phyloP scores from a whole-genome alignment of 2,888 invertebrate species.

The Stegophylla sp. region DNA sequence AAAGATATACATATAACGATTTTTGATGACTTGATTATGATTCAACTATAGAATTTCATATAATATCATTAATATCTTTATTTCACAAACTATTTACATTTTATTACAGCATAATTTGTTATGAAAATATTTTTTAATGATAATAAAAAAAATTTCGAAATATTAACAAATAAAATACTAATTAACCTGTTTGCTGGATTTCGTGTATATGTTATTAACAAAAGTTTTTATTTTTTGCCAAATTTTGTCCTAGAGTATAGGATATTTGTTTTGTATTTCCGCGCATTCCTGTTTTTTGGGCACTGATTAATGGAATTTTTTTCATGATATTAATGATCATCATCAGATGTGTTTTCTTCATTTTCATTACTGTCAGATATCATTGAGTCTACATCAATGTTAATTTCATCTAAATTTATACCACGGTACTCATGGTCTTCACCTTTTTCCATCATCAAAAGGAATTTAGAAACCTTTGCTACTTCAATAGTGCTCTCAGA shows the following conservation, averaged over 20 bases:
- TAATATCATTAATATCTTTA: no score
- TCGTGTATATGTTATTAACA: not conserved
- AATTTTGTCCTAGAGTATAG: not conserved
- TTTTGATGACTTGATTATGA: no score
- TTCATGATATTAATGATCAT: not conserved
- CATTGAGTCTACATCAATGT: conserved; percentile 9
- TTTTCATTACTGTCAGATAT: conserved; percentile 2
- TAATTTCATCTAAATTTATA: conserved; percentile 12
- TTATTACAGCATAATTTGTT: no score
- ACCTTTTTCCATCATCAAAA: conserved; percentile 61
- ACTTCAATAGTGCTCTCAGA: conserved; percentile 62
- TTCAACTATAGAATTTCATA: no score
- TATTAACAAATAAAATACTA: no score
- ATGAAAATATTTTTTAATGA: no score
- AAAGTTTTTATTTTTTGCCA: conserved; percentile 21
- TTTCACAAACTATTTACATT: no score
- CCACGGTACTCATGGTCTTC: not conserved
- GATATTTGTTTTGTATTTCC: not conserved
- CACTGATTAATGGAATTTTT: not conserved
- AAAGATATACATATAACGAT: no score
- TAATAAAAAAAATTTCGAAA: no score
- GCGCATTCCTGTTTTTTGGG: conserved; percentile 7
- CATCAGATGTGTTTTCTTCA: not conserved
- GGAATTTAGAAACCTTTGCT: conserved; percentile 62
- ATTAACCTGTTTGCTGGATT: no score